Conservation (phyloP, 2,888 invertebrate genomes). For the Leptarthrus brevirostris region DNA sequence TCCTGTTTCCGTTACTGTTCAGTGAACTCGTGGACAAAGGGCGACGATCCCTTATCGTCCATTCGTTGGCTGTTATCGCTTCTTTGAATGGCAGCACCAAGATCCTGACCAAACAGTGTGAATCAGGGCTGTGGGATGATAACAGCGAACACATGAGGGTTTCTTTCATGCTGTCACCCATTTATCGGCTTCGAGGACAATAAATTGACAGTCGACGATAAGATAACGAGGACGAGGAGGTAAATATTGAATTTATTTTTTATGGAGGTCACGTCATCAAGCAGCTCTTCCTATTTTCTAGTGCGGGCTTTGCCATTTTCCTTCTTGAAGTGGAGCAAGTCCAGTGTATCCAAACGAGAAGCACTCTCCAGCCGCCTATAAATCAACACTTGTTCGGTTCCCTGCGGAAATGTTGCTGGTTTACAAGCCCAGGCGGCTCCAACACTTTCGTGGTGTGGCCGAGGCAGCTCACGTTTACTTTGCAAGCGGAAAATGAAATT, state of each 20-base stretch:
- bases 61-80: not conserved
- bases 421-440: too few relatives aligned
- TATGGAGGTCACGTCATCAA: not conserved
- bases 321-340: not conserved
- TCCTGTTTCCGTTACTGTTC: not conserved
- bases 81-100: not conserved
- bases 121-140: constrained; percentile 3
- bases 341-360: not conserved
- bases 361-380: too few relatives aligned
- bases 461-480: not conserved
- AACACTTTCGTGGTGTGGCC: not conserved
- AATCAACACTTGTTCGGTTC: not conserved
- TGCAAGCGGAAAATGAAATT: constrained; percentile 24
- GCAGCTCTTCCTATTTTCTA: not conserved
- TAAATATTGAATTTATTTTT: not conserved
- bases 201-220: not conserved
- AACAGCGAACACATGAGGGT: constrained; percentile 7
- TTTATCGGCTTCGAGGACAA: constrained; percentile 16
- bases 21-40: constrained; percentile 23
- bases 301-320: too few relatives aligned
- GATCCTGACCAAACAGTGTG: constrained; percentile 28
- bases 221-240: not conserved
- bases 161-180: constrained; percentile 24
- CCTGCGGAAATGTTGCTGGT: too few relatives aligned
- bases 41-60: constrained; percentile 15